phyloP scores from a whole-genome alignment of 2,888 invertebrate species.

The Rotaria sp. region DNA sequence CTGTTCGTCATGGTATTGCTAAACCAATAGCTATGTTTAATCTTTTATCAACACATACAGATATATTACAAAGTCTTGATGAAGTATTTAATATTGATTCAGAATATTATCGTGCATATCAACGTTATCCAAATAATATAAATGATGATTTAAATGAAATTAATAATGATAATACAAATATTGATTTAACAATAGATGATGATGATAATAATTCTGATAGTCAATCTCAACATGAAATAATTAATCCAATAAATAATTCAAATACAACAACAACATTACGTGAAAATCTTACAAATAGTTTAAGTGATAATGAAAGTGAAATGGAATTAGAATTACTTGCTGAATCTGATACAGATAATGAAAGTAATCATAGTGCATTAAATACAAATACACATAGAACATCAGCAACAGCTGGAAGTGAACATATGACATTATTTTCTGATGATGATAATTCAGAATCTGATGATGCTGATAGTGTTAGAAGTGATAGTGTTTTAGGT shows the following conservation, averaged over 20 bases:
- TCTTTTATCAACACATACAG: not conserved
- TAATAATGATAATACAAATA: not conserved
- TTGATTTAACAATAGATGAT: not conserved
- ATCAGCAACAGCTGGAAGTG: constrained; percentile 47
- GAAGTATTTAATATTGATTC: constrained; percentile 32
- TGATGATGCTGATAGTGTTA: constrained; percentile 17
- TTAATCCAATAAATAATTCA: not conserved
- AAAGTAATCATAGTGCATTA: constrained; percentile 60
- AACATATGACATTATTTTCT: not conserved
- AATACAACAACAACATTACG: not conserved
- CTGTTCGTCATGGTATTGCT: constrained; percentile 86
- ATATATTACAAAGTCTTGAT: constrained; percentile 8
- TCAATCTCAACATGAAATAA: constrained; percentile 13
- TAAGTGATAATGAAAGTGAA: constrained; percentile 65
- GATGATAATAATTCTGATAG: constrained; percentile 7
- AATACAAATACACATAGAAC: constrained; percentile 41
- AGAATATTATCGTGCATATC: constrained; percentile 25
- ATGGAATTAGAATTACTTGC: constrained; percentile 74
- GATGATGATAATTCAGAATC: not conserved
- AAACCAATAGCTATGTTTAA: constrained; percentile 63
- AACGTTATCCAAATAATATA: constrained; percentile 32
- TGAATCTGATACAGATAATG: constrained; percentile 87
- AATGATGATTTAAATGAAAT: not conserved
- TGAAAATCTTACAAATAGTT: not conserved
- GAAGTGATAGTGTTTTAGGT: constrained; percentile 24